Evolutionary conservation across 2,113 vertebrate genomes (phyloP).

Genomic region (Terrapene triunguis): DNA sequence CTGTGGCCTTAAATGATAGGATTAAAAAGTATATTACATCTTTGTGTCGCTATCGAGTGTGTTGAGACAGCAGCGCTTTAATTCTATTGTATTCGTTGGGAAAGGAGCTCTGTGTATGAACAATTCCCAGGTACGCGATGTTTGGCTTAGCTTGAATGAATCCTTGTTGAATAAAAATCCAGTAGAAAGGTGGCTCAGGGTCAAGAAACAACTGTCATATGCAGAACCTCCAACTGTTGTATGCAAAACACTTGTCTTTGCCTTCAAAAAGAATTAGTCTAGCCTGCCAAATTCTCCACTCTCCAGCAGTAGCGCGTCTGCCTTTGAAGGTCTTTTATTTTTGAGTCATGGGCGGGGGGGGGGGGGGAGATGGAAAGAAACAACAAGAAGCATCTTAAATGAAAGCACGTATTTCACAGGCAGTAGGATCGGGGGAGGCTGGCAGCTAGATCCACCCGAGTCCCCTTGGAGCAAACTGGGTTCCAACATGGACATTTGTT

Average conservation of each 20-base stretch:
- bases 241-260: background rate
- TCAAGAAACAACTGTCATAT: background rate
- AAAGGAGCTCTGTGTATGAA: background rate
- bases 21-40: background rate
- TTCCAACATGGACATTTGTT: fast-evolving
- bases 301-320: background rate
- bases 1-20: background rate
- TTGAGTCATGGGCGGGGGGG: background rate
- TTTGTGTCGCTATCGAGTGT: background rate
- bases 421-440: background rate
- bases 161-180: background rate
- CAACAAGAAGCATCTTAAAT: background rate
- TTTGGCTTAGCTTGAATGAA: constrained; percentile 5
- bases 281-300: background rate
- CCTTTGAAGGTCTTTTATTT: constrained; percentile 3
- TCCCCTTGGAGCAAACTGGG: background rate
- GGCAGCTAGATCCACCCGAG: background rate
- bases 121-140: background rate
- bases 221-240: background rate
- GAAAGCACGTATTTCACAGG: background rate
- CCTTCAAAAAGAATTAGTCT: background rate
- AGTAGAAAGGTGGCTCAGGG: background rate
- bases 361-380: background rate
- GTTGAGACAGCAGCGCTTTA: background rate
- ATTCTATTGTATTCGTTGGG: background rate